Evolutionary conservation across 2,797 vertebrate species (phyloP).

Genomic region (Telmatherina bonti): DNA sequence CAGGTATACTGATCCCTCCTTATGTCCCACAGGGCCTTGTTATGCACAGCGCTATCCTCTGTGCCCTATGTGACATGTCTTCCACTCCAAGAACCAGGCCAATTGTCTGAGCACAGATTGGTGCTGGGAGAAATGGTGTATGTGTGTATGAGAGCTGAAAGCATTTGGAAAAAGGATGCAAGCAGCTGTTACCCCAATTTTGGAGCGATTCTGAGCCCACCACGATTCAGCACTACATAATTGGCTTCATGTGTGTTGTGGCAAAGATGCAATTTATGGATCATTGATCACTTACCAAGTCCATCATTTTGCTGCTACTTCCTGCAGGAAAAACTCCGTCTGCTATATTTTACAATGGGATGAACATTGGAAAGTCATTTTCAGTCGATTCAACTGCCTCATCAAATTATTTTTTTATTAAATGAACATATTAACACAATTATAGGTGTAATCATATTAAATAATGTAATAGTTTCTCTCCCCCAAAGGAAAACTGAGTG

Average conservation of each 20-base stretch:
- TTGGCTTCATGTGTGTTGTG: constrained; percentile 29
- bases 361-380: constrained; percentile 17
- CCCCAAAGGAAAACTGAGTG: not conserved
- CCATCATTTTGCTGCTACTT: constrained; percentile 37
- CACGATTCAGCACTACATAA: constrained; percentile 54
- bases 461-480: not conserved
- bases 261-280: constrained; percentile 40
- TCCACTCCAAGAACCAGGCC: constrained; percentile 68
- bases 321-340: constrained; percentile 26
- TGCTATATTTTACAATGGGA: constrained; percentile 26
- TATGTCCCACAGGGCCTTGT: constrained; percentile 72
- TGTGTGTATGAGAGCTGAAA: constrained; percentile 17
- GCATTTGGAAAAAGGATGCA: constrained; percentile 44
- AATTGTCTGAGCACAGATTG: constrained; percentile 59
- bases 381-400: not conserved
- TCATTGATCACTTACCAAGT: constrained; percentile 37
- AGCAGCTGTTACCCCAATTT: constrained; percentile 69
- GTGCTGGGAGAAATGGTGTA: constrained; percentile 17
- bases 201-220: constrained; percentile 52
- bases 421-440: constrained; percentile 7
- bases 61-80: constrained; percentile 67
- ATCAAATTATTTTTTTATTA: not conserved
- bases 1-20: constrained; percentile 56
- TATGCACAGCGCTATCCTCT: constrained; percentile 54
- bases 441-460: not conserved